Conservation (phyloP, 53 echinoderm and acorn worm species). For the Stichopus horrens region DNA sequence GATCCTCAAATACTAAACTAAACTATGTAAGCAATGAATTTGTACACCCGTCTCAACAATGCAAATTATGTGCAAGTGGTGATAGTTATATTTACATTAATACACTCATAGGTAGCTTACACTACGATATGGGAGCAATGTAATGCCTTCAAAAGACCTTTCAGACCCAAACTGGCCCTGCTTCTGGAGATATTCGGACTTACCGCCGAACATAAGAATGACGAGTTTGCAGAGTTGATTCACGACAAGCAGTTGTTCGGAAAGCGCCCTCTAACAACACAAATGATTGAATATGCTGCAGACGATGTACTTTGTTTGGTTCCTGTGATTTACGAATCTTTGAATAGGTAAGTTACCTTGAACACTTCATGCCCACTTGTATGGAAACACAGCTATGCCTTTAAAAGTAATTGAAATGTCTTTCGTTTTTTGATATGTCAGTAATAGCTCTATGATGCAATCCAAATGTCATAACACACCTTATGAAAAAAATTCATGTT, state of each 20-base stretch:
- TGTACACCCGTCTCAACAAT: no score
- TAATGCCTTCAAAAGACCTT: neutral
- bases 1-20: no score
- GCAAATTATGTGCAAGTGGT: no score
- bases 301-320: slow-evolving; percentile 31
- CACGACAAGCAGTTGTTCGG: slow-evolving; percentile 8
- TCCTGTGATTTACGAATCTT: neutral
- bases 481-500: no score
- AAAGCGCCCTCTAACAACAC: neutral
- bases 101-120: neutral
- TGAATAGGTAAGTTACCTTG: neutral
- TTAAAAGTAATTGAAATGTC: no score
- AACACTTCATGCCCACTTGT: no score
- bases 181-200: neutral
- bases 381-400: no score
- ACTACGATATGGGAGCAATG: slow-evolving; percentile 21
- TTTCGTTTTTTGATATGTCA: no score
- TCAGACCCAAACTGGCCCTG: neutral
- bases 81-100: no score
- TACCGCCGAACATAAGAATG: slow-evolving; percentile 6
- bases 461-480: no score
- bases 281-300: neutral
- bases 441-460: no score
- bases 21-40: no score
- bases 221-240: neutral